Evolutionary conservation across 2,113 vertebrate genomes (phyloP), one percentile per base, ranked within the genome.

Genomic region (Perccottus glenii): DNA sequence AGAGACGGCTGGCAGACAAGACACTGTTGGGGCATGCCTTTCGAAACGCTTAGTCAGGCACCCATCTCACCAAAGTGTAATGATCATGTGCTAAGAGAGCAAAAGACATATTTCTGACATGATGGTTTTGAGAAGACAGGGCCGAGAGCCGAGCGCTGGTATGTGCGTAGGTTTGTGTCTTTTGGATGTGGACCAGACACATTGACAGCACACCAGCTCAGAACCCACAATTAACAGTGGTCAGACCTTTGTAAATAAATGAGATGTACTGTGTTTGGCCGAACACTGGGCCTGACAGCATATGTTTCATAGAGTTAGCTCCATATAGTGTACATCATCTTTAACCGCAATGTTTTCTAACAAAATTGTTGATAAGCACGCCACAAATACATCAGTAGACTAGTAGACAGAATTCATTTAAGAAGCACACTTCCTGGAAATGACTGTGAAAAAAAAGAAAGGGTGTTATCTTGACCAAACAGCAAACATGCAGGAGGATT

Each of bases 21-120:
- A 72, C 67, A 59, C 64, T 83, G 90, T 89, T 68, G 47, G 65
- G 82, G 80, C 91, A 85, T 77, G 88, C 74, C 85, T 88, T 38
- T 63, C 15, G 67, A 87, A 88, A 85, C 35, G 78, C 87, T 89
- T 83, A 87, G 83, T 80, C 82, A 87, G 84, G 64, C 85, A 75
- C 84, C 63, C 79, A 83, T 87, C 82, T 74, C 82, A 77, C 78
- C 83, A 83, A 87, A 87, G 57, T 77, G 78, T 88, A 89, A 93
- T 88, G 83, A 90, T 81, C 62, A 69, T 81, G 80, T 82, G 78
- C 76, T 83, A 79, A 78, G 78, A 83, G 82, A 84, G 81, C 67
- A 73, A 78, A 27, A 82, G 77, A 86, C 82, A 82, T 76, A 85
- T 85, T 86, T 86, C 78, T 85, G 80, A 88, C 83, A 79, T 82